Percentiles rank a stretch among this genome's conserved stretches.
These are phyloP conservation scores for Amyelois transitella DNA, from an alignment of 1,140 invertebrate species.

Conservation along the genomic window DNA sequence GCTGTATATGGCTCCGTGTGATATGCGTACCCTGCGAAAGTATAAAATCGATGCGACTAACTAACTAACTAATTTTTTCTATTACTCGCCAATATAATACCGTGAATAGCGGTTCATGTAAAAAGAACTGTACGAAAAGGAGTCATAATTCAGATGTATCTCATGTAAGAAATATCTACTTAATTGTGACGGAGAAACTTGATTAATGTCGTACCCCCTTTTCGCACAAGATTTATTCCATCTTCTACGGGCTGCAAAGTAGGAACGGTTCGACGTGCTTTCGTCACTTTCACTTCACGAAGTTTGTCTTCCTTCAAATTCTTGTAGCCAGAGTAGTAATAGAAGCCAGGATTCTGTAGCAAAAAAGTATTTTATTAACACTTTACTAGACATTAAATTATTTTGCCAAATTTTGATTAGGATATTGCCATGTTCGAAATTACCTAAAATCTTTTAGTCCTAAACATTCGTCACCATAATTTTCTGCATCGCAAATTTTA, in stretches of 20 bases:
- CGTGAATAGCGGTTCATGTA: neutral
- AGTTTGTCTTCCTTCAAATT: constrained; percentile 58
- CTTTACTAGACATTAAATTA: too few species aligned
- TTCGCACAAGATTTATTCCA: constrained; percentile 49
- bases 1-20: constrained; percentile 71
- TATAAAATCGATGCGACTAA: neutral
- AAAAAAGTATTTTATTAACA: constrained; percentile 4
- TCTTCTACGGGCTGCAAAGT: constrained; percentile 35
- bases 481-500: too few species aligned
- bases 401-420: too few species aligned
- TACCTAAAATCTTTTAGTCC: too few species aligned
- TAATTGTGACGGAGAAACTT: too few species aligned
- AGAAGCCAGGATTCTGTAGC: constrained; percentile 49
- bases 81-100: too few species aligned
- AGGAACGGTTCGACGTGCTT: constrained; percentile 31
- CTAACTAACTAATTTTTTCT: neutral
- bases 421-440: too few species aligned
- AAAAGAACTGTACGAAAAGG: neutral
- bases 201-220: constrained; percentile 33
- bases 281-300: constrained; percentile 54
- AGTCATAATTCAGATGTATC: neutral
- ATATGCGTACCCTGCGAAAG: constrained; percentile 55
- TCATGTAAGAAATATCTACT: neutral
- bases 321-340: constrained; percentile 51
- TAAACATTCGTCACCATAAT: too few species aligned